Evolutionary conservation across 2,888 invertebrate genomes (phyloP), one percentile per base, ranked within the genome.

Genomic region (Sceliomorpha sp.): DNA sequence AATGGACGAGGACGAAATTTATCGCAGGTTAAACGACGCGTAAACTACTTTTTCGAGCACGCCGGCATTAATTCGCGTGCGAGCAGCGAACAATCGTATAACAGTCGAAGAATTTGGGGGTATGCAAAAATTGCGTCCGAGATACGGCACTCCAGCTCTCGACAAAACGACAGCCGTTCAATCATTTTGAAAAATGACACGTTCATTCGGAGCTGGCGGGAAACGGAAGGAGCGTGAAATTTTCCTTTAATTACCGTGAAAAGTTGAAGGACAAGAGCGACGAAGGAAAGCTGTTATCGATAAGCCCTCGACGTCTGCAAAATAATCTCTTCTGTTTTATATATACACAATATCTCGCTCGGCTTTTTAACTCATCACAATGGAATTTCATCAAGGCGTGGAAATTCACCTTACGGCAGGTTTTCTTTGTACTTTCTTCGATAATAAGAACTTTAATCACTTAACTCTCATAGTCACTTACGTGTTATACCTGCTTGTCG

Each of bases 391-490:
- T 56, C 44, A 53, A 53, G 31, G 51, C 39, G 51, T 34, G 50
- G 58, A 45, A 59, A 59, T 51, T 59, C 26, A 3, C 9, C 53
- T 42, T 32, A 2, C 36, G 55, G 50, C 40, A 51, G 51, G n/a
- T 51, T 70, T 60, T 69, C 69, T 60, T 60, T 66, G 60, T 56
- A 51, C 51, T 34, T 66, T 55, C 56, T 56, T 60, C 48, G 60
- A 64, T 60, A 37, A 60, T 40, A 56, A 56, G 60, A 60, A 70
- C 40, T 56, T 66, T 66, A 70, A 70, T 70, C 60, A 56, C 64
- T 64, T 60, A 70, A 60, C 60, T 70, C 64, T 56, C 45, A 27
- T 14, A 70, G 55, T 64, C 51, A 50, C 62, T 72, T 72, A 63
- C 34, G 40, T 39, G 62, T 55, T 37, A 56, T 48, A 59, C 40